phyloP scores from a whole-genome alignment of 1,140 invertebrate genomes.

The Campoletis sonorensis region DNA sequence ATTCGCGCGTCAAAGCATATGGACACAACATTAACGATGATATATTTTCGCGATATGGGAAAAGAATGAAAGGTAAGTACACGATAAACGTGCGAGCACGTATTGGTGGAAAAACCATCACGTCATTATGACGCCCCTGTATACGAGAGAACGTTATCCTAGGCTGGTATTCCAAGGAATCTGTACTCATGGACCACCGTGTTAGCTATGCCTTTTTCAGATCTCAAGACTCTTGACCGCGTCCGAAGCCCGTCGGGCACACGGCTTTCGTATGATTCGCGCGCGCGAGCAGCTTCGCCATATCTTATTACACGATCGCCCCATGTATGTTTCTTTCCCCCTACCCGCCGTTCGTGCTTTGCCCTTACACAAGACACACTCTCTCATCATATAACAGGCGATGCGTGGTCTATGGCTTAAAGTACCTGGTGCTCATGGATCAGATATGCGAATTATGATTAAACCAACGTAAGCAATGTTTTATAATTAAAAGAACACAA shows the following conservation, averaged over 20 bases:
- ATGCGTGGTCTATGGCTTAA: neutral
- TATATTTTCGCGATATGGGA: too few species aligned
- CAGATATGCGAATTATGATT: neutral
- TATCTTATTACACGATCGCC: conserved; percentile 49
- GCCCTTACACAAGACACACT: neutral
- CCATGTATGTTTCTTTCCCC: neutral
- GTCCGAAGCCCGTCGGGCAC: conserved; percentile 22
- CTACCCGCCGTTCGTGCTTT: neutral
- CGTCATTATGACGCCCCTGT: conserved; percentile 19
- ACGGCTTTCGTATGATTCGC: conserved; percentile 24
- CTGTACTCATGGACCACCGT: conserved; percentile 41
- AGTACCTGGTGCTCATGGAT: neutral
- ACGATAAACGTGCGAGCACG: neutral
- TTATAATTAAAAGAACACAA: neutral
- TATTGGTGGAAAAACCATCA: conserved; percentile 14
- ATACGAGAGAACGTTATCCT: conserved; percentile 22
- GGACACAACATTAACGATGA: too few species aligned
- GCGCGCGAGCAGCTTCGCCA: conserved; percentile 29
- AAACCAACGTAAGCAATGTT: neutral
- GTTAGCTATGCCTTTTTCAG: neutral
- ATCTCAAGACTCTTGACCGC: conserved; percentile 20
- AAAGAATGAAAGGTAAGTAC: too few species aligned
- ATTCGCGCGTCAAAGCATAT: too few species aligned
- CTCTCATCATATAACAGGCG: neutral
- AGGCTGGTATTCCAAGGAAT: conserved; percentile 37